These are phyloP conservation scores for Calephelis perditalis DNA, from an alignment of 2,888 invertebrate genomes.

Conservation along the genomic window DNA sequence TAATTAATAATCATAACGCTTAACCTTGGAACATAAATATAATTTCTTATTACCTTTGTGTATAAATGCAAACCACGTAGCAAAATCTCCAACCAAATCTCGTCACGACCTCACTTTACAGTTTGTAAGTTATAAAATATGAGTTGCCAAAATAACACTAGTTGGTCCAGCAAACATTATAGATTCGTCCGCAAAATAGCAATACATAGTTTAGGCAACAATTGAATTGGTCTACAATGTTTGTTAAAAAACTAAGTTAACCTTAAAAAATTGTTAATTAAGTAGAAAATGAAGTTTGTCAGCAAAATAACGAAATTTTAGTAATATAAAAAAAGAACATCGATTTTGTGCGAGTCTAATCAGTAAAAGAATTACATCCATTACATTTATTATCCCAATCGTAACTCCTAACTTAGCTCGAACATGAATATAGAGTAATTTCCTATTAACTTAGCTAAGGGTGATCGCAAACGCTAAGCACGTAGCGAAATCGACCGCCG, in stretches of 20 bases:
- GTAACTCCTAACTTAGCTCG: constrained; percentile 4
- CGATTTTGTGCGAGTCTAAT: too few species aligned
- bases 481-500: constrained; percentile 3
- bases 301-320: too few species aligned
- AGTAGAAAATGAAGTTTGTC: neutral
- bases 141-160: too few species aligned
- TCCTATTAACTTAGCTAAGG: constrained; percentile 9
- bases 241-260: too few species aligned
- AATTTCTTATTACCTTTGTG: neutral
- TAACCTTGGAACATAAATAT: neutral
- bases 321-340: too few species aligned
- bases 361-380: too few species aligned
- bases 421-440: constrained; percentile 9
- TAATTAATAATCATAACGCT: neutral
- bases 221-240: too few species aligned
- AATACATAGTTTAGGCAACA: too few species aligned
- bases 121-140: neutral
- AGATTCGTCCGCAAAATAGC: too few species aligned
- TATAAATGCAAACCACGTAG: neutral
- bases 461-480: constrained; percentile 3
- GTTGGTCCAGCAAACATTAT: too few species aligned
- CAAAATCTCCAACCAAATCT: neutral
- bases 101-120: constrained; percentile 4
- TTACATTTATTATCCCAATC: constrained; percentile 1
- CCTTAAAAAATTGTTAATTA: neutral